Conservation (phyloP, 2,888 invertebrate species). For the Ornithoptera priamus region DNA sequence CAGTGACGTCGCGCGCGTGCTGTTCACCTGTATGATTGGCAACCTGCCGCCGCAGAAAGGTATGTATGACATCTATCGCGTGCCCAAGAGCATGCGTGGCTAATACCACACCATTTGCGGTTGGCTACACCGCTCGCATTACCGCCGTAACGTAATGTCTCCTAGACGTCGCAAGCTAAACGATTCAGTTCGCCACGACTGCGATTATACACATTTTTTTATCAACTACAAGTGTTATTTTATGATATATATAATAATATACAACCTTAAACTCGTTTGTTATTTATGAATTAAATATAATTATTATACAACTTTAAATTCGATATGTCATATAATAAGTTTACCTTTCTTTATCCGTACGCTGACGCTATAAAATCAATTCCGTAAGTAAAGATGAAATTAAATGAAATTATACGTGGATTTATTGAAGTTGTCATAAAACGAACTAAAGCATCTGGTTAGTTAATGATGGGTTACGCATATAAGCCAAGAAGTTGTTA, state of each 20-base stretch:
- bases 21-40: slow-evolving; percentile 38
- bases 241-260: background rate
- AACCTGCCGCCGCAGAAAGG: slow-evolving; percentile 30
- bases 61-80: slow-evolving; percentile 54
- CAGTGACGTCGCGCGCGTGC: slow-evolving; percentile 47
- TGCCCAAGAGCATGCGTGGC: slow-evolving; percentile 51
- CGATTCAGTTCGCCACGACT: slow-evolving; percentile 16
- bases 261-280: background rate
- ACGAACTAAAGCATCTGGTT: background rate
- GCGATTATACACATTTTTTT: slow-evolving; percentile 3
- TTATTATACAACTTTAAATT: no score
- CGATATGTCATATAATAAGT: background rate
- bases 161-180: slow-evolving; percentile 4
- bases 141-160: slow-evolving; percentile 32
- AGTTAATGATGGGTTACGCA: slow-evolving; percentile 16
- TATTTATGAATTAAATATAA: background rate
- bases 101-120: slow-evolving; percentile 66
- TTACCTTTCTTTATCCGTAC: background rate
- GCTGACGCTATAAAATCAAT: background rate
- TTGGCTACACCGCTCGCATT: slow-evolving; percentile 48
- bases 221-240: background rate
- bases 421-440: slow-evolving; percentile 1
- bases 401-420: background rate
- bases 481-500: slow-evolving; percentile 24
- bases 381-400: background rate